Percentiles rank a stretch among this genome's conserved stretches.
Evolutionary conservation across 2,888 invertebrate species (phyloP).

Genomic region (Mesorhabditis sp.): DNA sequence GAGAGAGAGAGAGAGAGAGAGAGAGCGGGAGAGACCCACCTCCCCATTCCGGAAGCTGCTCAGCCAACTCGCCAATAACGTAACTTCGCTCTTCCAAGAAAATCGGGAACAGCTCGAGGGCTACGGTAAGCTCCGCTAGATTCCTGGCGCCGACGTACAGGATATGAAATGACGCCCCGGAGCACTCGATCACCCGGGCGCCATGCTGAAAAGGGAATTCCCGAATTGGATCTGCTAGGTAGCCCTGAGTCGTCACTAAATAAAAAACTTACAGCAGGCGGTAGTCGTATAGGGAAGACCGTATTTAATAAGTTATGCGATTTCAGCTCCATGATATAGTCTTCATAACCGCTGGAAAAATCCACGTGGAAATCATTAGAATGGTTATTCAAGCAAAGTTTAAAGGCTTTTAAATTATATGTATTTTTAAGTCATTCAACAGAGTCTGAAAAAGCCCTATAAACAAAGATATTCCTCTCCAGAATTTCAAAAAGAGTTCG

Average conservation of each 20-base stretch:
- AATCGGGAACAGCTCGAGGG: not conserved
- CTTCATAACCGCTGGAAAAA: not conserved
- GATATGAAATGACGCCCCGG: conserved; percentile 2
- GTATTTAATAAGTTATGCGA: not conserved
- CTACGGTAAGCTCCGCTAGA: not conserved
- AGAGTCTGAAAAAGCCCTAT: too few relatives aligned
- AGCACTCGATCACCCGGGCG: not conserved
- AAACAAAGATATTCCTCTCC: too few relatives aligned
- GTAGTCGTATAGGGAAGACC: not conserved
- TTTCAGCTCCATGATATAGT: not conserved
- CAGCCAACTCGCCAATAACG: not conserved
- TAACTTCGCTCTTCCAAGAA: not conserved
- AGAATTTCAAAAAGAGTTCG: not conserved
- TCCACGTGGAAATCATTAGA: not conserved
- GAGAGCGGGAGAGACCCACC: not conserved
- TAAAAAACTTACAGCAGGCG: not conserved
- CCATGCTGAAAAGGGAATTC: not conserved
- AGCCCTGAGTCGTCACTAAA: too few relatives aligned
- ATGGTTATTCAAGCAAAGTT: not conserved
- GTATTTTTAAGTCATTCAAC: too few relatives aligned
- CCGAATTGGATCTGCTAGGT: not conserved
- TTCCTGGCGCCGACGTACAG: not conserved
- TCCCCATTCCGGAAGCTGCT: not conserved
- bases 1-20: not conserved
- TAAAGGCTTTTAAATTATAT: too few relatives aligned